Percentiles rank a stretch among this genome's conserved stretches.
These are phyloP conservation scores for Edolisoma coerulescens DNA, from an alignment of 2,113 vertebrate species.

Conservation along the genomic window DNA sequence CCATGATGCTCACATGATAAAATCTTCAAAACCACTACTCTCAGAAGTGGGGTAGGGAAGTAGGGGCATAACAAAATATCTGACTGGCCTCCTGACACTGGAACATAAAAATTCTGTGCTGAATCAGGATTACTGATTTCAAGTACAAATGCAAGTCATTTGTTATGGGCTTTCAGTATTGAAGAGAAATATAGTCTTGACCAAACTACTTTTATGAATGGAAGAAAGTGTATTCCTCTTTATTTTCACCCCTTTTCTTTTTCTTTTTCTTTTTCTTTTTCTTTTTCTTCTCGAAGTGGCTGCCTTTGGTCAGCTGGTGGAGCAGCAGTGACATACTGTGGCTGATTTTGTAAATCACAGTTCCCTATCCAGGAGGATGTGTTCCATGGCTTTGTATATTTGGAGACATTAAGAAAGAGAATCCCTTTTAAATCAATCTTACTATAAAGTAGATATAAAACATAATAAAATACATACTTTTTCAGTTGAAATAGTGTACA, in stretches of 20 bases:
- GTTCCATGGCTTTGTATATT: not conserved
- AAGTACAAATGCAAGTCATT: not conserved
- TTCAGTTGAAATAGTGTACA: not conserved
- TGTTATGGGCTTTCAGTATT: not conserved
- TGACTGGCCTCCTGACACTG: not conserved
- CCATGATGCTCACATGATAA: not conserved
- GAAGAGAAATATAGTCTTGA: not conserved
- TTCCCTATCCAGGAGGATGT: not conserved
- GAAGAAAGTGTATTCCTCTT: not conserved
- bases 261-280: not conserved
- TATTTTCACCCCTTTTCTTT: no score
- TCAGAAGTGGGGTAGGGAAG: not conserved
- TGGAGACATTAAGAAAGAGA: not conserved
- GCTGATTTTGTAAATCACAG: slow-evolving; percentile 33
- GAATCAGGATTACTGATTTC: not conserved
- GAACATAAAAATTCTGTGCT: not conserved
- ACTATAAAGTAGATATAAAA: not conserved
- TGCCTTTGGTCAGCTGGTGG: not conserved
- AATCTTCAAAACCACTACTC: not conserved
- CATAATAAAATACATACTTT: not conserved
- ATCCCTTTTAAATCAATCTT: not conserved
- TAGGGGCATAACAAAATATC: not conserved
- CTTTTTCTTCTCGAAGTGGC: fast-evolving
- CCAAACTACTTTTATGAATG: not conserved
- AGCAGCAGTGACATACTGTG: slow-evolving; percentile 65